These are phyloP conservation scores for Coilia nasus DNA, from an alignment of 2,797 vertebrate species.

Conservation along the genomic window DNA sequence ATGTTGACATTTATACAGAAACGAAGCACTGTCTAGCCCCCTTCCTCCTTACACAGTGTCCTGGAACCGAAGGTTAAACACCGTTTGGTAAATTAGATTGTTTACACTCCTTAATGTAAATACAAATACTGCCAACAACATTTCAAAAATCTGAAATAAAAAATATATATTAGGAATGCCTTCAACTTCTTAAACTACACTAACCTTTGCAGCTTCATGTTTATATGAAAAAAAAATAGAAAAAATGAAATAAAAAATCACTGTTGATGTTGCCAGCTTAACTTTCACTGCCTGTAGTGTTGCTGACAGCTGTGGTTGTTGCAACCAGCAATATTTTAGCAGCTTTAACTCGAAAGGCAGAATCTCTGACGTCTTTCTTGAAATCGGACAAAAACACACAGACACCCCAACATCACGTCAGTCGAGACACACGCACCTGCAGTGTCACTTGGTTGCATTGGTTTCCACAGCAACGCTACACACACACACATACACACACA, in stretches of 20 bases:
- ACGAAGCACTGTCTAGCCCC: no score
- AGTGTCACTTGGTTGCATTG: background rate
- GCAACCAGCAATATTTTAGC: background rate
- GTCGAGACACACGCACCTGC: background rate
- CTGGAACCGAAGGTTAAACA: background rate
- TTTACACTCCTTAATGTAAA: conserved; percentile 11
- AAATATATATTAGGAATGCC: background rate
- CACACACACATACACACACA: background rate
- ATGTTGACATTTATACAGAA: no score
- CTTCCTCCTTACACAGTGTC: background rate
- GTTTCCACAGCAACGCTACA: background rate
- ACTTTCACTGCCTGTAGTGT: background rate
- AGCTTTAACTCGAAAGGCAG: background rate
- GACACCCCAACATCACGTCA: background rate
- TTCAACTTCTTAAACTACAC: background rate
- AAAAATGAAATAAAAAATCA: no score
- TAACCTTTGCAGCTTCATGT: background rate
- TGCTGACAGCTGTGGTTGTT: background rate
- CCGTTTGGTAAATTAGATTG: background rate
- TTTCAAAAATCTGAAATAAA: background rate
- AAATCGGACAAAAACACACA: no score
- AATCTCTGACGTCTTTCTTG: background rate
- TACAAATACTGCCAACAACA: conserved; percentile 8
- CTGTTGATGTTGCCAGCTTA: background rate
- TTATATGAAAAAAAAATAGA: background rate